Base-by-base conservation (phyloP, 2,797 vertebrate genomes). In the Paedocypris micromegethes region DNA sequence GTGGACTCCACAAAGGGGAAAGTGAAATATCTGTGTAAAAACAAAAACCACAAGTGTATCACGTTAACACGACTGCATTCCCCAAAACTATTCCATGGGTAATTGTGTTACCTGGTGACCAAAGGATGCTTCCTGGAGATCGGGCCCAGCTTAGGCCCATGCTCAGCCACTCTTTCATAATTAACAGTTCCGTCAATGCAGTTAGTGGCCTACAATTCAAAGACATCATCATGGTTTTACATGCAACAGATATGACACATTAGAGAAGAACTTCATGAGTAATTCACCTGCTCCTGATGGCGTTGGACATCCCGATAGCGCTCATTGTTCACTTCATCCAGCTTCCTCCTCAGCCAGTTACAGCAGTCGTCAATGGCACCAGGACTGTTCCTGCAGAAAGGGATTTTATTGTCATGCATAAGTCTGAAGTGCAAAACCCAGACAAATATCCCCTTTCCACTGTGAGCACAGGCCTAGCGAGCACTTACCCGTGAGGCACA, bases 121-220 rank as follows among this genome's bases (percentile, higher is more conserved):
- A 98, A 81, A 4, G 96, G 96, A 75, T 92, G n/a, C 75, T 93
- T 92, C 74, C 81, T 90, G 66, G 64, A 91, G 64, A 99, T 66
- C 2, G 91, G 86, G 74, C 96, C 96, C 52, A 95, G 84, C 77
- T 93, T 97, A 74, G 96, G 95, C 41, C 96, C 96, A 5, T 95
- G 82, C 64, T 78, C 88, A 42, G 95, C 91, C 44, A 97, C 77
- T 55, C 94, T 91, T 71, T 99, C 96, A 72, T 98, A 99, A 67
- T 86, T 80, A 61, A 98, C 85, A 64, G 91, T 97, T 68, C 90
- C 95, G 85, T 93, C 77, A 75, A 92, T 72, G 71, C 96, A 98
- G 78, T 88, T 95, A 48, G 88, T 75, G 37, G 94, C 96, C 96
- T 99, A 60, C 23, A 42, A 3, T 9, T 46, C 23, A 45, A 9